Evolutionary conservation across 2,113 vertebrate species (phyloP).

Genomic region (Corythornis vintsioides): DNA sequence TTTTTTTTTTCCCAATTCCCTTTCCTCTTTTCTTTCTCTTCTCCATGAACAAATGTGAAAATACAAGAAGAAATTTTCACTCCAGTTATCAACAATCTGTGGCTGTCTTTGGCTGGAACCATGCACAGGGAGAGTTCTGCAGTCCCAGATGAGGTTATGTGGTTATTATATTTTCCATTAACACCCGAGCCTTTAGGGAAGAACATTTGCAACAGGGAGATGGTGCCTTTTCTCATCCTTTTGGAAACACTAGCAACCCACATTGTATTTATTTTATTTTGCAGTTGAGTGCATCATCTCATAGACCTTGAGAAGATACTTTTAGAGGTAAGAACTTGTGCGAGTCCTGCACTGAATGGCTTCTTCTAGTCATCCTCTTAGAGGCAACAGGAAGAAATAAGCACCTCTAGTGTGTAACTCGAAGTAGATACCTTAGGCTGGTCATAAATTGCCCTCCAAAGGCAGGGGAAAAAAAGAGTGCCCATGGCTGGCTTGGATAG

Average conservation of each 20-base stretch:
- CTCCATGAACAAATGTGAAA: background rate
- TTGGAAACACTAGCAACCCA: background rate
- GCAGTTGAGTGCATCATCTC: background rate
- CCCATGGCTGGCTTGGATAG: background rate
- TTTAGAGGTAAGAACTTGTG: background rate
- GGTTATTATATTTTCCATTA: background rate
- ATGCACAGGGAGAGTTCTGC: background rate
- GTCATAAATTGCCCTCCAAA: background rate
- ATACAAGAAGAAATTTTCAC: background rate
- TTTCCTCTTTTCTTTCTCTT: background rate
- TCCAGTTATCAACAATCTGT: accelerated
- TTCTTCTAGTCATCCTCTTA: background rate
- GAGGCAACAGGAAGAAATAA: background rate
- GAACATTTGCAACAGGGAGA: background rate
- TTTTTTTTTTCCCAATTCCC: background rate
- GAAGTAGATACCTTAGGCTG: background rate
- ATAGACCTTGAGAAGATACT: background rate
- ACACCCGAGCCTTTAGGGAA: background rate
- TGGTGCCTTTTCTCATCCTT: background rate
- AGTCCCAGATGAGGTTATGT: background rate
- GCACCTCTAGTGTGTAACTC: background rate
- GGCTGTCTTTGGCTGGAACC: background rate
- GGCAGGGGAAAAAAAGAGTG: background rate
- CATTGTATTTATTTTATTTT: background rate
- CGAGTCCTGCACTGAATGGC: background rate